Percentiles rank a stretch among this genome's conserved stretches.
Conservation (phyloP, 2,113 vertebrate species). For the Alethe castanea region DNA sequence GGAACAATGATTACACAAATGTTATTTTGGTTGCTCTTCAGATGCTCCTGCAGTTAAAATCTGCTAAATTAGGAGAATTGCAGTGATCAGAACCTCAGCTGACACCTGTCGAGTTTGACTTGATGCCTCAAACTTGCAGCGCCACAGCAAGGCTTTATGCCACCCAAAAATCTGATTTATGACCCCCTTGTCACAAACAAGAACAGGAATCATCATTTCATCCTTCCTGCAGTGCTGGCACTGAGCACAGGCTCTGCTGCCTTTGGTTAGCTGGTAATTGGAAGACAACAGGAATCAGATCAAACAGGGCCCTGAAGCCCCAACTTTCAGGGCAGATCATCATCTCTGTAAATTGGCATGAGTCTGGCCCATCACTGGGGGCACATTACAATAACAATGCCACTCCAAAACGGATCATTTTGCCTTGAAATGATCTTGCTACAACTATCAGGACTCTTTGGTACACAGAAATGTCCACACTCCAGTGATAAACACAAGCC, state of each 20-base stretch:
- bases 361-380: background rate
- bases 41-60: slow-evolving; percentile 25
- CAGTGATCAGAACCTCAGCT: background rate
- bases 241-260: background rate
- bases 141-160: background rate
- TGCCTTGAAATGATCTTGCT: background rate
- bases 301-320: background rate
- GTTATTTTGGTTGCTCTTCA: slow-evolving; percentile 58
- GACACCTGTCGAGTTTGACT: background rate
- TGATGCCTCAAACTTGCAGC: background rate
- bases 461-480: accelerated
- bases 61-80: background rate
- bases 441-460: background rate
- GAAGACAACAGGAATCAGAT: background rate
- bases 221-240: background rate
- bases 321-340: background rate
- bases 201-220: background rate
- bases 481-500: background rate
- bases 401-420: background rate
- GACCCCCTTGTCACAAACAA: background rate
- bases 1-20: slow-evolving; percentile 54
- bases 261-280: background rate
- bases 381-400: background rate
- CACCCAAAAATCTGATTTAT: background rate
- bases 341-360: background rate